Conservation (phyloP, 2,797 vertebrate genomes). For the Crocodylus rhombifer region DNA sequence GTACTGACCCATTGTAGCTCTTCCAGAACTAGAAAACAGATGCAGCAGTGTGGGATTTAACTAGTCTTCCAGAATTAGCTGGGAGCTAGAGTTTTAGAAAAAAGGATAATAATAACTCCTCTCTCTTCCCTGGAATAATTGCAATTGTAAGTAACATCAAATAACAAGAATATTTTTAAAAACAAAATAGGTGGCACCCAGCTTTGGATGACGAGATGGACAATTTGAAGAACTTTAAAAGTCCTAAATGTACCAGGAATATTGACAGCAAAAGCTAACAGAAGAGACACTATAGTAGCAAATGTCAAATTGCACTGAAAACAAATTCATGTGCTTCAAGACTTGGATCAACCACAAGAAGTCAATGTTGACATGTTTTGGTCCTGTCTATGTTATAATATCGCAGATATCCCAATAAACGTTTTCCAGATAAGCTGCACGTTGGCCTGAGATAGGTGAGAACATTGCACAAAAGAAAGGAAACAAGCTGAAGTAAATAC, state of each 20-base stretch:
- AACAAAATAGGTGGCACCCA: neutral
- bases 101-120: neutral
- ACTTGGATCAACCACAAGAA: neutral
- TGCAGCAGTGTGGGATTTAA: neutral
- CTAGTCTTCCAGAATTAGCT: neutral
- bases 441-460: neutral
- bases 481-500: neutral
- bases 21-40: neutral
- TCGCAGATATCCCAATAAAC: neutral
- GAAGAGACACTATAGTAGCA: neutral
- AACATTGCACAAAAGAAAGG: neutral
- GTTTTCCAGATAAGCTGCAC: neutral
- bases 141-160: neutral
- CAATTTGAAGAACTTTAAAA: too few species aligned
- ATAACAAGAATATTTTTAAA: neutral
- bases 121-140: neutral
- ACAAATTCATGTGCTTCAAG: neutral
- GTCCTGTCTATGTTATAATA: neutral
- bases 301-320: neutral
- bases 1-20: neutral
- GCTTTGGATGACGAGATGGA: neutral
- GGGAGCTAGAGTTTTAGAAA: neutral
- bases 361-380: rapidly evolving
- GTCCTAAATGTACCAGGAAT: too few species aligned
- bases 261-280: neutral